Base-by-base conservation (phyloP, 2,888 invertebrate genomes). In the Petrophora chlorosata region DNA sequence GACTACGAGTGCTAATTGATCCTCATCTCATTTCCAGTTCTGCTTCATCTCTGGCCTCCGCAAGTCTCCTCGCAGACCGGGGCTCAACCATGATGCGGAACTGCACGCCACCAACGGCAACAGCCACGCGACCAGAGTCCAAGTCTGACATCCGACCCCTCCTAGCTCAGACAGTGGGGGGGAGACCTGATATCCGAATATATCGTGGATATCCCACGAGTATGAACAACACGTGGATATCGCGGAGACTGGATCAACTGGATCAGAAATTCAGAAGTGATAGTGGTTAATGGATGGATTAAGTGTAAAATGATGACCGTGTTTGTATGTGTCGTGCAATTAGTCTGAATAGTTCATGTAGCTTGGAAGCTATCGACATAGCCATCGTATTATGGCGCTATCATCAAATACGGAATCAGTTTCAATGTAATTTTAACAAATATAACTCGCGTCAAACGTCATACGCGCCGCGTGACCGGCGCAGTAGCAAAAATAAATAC, bases 191-290 rank as follows among this genome's bases (percentile, higher is more conserved):
- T 76, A 70, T 25, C 74, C 78, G 15, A 75, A 78, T 36, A 74
- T 84, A 62, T 85, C 87, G 55, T 85, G 86, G 85, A 88, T 88
- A 52, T 87, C 88, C 22, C 88, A 85, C 65, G 84, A 88, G 61
- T 76, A 81, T 52, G 65, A n/a, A n/a, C n/a, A n/a, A n/a, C n/a
- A n/a, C n/a, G n/a, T 69, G 3, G 40, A 28, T 15, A 19, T 36
- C 26, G 25, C 19, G 14, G 14, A 25, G 13, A 1, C 4, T 9
- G 5, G 28, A 16, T n/a, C 26, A 7, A 12, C 12, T n/a, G n/a
- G n/a, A n/a, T n/a, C n/a, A n/a, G n/a, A n/a, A n/a, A n/a, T n/a
- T n/a, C n/a, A n/a, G n/a, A n/a, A 41, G 30, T 36, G 29, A 26
- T 22, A 7, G 41, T 26, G 26, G n/a, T 5, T 12, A 3, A 2